Conservation (phyloP, 1,140 invertebrate species). For the Calephelis virginiensis region DNA sequence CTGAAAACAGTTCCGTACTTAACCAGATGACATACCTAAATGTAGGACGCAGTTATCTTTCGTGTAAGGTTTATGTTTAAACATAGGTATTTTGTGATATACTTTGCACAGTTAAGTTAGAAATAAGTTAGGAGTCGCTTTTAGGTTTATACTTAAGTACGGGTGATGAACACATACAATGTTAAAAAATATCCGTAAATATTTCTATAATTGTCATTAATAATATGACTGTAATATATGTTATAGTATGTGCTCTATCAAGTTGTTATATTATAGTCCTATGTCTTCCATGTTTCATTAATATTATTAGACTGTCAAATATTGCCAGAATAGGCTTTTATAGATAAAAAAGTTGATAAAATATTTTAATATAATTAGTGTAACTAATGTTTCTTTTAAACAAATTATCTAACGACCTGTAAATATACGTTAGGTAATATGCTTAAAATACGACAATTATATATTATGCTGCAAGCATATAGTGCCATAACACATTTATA, state of each 20-base stretch:
- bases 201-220: conserved; percentile 13
- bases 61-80: neutral
- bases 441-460: conserved; percentile 15
- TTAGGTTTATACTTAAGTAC: conserved; percentile 51
- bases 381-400: conserved; percentile 18
- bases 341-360: conserved; percentile 14
- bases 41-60: conserved; percentile 6
- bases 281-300: conserved; percentile 57
- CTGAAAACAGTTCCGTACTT: conserved; percentile 21
- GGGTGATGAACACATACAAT: conserved; percentile 46
- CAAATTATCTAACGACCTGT: conserved; percentile 16
- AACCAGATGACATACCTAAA: conserved; percentile 9
- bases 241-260: conserved; percentile 16
- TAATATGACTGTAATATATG: conserved; percentile 12
- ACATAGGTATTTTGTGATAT: conserved; percentile 57
- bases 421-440: conserved; percentile 19
- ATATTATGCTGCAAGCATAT: conserved; percentile 69
- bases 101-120: conserved; percentile 54
- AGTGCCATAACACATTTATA: conserved; percentile 73
- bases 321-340: conserved; percentile 26
- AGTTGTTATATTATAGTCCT: conserved; percentile 39
- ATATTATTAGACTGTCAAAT: conserved; percentile 23
- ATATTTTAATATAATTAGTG: conserved; percentile 18
- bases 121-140: conserved; percentile 13
- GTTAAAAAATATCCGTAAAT: conserved; percentile 13